These are phyloP conservation scores for Geothlypis trichas DNA, from an alignment of 2,113 vertebrate species.

Conservation along the genomic window DNA sequence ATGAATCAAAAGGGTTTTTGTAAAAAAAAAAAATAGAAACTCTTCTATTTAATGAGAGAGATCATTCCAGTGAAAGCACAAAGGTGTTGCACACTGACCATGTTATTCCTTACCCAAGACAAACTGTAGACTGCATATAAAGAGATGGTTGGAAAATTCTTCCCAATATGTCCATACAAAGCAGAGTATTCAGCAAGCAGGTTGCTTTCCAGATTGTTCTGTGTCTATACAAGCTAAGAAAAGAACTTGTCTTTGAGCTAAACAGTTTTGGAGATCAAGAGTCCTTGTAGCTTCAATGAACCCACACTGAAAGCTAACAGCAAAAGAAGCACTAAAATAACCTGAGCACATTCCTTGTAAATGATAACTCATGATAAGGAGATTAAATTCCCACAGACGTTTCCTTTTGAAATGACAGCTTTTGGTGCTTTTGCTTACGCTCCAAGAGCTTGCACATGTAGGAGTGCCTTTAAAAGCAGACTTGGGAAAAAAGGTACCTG, in stretches of 20 bases:
- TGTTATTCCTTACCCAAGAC: neutral
- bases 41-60: neutral
- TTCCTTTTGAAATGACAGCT: neutral
- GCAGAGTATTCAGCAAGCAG: neutral
- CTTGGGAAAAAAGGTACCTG: neutral
- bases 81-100: neutral
- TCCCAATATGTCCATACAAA: neutral
- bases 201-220: constrained; percentile 14
- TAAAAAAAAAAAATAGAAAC: neutral
- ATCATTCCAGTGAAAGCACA: neutral
- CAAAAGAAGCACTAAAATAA: neutral
- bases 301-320: neutral
- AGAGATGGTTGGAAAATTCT: constrained; percentile 13
- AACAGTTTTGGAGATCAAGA: neutral
- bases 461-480: neutral
- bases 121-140: neutral
- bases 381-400: neutral
- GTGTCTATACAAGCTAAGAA: neutral
- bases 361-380: neutral
- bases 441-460: neutral
- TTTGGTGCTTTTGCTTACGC: neutral
- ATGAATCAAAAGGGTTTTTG: neutral
- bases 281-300: neutral
- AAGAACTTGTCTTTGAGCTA: neutral
- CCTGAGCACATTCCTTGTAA: neutral